Percentiles rank a stretch among this genome's conserved stretches.
These are phyloP conservation scores for Bagarius yarrelli DNA, from an alignment of 2,113 vertebrate genomes.

Conservation along the genomic window DNA sequence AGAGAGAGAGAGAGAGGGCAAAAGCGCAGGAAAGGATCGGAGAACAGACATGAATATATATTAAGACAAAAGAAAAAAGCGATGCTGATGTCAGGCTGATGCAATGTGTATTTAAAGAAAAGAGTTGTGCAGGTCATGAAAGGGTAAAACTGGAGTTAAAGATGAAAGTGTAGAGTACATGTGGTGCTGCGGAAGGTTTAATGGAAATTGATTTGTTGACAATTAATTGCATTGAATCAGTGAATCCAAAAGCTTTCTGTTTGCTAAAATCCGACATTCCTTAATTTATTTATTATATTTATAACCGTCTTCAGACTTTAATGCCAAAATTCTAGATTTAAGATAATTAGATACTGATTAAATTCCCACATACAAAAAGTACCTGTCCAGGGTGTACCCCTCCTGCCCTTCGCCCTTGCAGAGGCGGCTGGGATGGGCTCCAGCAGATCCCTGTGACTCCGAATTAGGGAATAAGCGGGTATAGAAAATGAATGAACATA, in stretches of 20 bases:
- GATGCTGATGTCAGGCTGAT: slow-evolving; percentile 48
- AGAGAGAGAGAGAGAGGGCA: slow-evolving; percentile 28
- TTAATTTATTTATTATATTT: not conserved
- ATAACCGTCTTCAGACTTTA: no score
- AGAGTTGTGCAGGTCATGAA: slow-evolving; percentile 32
- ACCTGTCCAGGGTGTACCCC: no score
- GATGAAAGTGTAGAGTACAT: not conserved
- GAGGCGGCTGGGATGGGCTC: no score
- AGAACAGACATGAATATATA: slow-evolving; percentile 40
- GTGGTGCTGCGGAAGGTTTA: not conserved
- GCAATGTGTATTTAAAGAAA: slow-evolving; percentile 44
- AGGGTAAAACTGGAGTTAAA: slow-evolving; percentile 4
- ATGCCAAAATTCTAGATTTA: no score
- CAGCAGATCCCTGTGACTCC: no score
- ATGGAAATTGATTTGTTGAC: no score
- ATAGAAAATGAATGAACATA: no score
- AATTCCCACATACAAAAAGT: no score
- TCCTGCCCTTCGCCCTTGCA: no score
- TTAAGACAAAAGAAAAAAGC: not conserved
- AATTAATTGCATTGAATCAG: not conserved
- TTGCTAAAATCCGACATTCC: not conserved
- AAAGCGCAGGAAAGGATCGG: slow-evolving; percentile 38
- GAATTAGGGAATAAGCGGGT: no score
- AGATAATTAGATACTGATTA: no score
- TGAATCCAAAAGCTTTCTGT: not conserved